Conservation (phyloP, 2,888 invertebrate species). For the Meta bourneti region DNA sequence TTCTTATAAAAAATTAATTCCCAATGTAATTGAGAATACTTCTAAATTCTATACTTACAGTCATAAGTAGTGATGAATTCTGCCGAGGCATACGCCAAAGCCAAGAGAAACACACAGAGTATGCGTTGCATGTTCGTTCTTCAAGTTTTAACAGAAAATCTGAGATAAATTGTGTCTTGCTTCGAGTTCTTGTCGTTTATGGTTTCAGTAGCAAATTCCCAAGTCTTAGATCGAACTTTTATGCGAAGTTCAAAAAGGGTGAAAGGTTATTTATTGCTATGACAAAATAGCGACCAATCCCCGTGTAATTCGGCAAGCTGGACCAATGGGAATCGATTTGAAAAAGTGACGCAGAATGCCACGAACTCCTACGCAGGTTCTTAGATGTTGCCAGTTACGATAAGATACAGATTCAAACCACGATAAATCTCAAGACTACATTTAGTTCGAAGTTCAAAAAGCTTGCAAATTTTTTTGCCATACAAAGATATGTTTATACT, state of each 20-base stretch:
- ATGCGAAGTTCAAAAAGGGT: slow-evolving; percentile 31
- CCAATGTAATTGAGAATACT: too few species aligned
- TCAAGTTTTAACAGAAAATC: not conserved
- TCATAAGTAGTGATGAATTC: slow-evolving; percentile 26
- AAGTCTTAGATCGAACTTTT: not conserved
- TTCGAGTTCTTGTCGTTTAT: not conserved
- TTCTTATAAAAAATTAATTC: too few species aligned
- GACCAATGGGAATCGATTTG: slow-evolving; percentile 2
- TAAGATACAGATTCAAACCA: not conserved
- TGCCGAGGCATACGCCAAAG: slow-evolving; percentile 26
- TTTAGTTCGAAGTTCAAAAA: slow-evolving; percentile 16
- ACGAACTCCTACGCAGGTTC: not conserved
- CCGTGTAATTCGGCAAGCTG: not conserved
- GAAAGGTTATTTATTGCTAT: slow-evolving; percentile 45
- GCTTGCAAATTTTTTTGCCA: not conserved
- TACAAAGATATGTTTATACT: not conserved
- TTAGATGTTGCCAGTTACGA: slow-evolving; percentile 2
- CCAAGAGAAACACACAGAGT: slow-evolving; percentile 16
- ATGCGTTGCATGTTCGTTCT: slow-evolving; percentile 34
- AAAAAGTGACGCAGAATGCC: not conserved
- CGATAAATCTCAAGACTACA: not conserved
- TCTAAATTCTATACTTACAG: slow-evolving; percentile 32
- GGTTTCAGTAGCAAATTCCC: not conserved
- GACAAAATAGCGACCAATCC: slow-evolving; percentile 2
- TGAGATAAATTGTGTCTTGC: not conserved